Evolutionary conservation across 2,797 vertebrate genomes (phyloP).

Genomic region (Falco concolor): DNA sequence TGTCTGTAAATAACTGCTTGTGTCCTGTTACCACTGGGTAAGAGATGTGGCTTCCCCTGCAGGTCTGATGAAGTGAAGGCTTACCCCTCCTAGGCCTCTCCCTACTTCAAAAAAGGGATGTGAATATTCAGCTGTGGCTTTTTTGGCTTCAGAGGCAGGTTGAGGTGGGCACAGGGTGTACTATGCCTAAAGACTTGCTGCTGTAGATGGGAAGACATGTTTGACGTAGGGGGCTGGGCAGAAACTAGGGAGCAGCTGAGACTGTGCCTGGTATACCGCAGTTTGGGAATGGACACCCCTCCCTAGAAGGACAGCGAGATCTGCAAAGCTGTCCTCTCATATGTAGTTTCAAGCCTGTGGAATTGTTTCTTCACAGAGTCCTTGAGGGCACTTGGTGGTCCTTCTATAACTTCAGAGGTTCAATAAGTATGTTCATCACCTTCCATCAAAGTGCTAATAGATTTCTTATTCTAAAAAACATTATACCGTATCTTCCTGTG

Average conservation of each 20-base stretch:
- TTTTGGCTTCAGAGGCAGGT: background rate
- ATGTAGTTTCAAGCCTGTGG: background rate
- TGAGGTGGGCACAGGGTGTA: background rate
- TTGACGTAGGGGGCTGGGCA: background rate
- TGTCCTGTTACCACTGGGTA: background rate
- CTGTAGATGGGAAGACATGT: background rate
- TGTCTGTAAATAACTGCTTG: background rate
- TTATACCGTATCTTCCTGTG: background rate
- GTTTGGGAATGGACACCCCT: background rate
- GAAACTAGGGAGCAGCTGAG: background rate
- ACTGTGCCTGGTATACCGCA: no score
- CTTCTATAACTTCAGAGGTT: background rate
- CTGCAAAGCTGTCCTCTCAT: background rate
- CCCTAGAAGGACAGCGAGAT: background rate
- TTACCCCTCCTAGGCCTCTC: background rate
- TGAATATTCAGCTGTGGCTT: background rate
- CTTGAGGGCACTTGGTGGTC: background rate
- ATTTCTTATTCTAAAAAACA: background rate
- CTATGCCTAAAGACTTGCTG: background rate
- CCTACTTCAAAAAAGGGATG: background rate
- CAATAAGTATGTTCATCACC: background rate
- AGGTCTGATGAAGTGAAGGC: background rate
- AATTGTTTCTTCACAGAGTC: background rate
- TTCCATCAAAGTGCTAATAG: background rate
- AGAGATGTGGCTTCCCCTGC: background rate